Evolutionary conservation across 2,797 vertebrate genomes (phyloP).

Genomic region (Zenarchopterus dispar): DNA sequence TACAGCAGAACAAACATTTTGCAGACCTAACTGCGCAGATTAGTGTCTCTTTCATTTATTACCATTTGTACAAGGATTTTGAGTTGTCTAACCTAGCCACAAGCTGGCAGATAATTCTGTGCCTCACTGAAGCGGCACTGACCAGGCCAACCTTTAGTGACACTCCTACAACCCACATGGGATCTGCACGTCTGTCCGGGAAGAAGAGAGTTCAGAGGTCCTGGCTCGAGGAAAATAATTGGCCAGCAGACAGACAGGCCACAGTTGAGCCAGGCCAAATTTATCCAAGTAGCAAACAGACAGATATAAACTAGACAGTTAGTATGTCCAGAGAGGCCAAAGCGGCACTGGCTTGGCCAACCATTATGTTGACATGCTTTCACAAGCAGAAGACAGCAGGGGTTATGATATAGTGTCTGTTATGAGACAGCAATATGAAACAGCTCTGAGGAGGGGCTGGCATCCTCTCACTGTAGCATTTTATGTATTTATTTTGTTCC

Average conservation of each 20-base stretch:
- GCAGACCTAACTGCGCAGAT: not conserved
- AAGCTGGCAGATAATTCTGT: slow-evolving; percentile 28
- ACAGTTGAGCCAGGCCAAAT: slow-evolving; percentile 64
- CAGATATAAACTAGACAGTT: slow-evolving; percentile 74
- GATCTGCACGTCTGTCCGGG: slow-evolving; percentile 48
- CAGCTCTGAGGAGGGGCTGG: slow-evolving; percentile 1
- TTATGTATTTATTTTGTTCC: not conserved
- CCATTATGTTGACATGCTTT: slow-evolving; percentile 70
- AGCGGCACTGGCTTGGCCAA: slow-evolving; percentile 65
- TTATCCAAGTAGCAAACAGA: slow-evolving; percentile 64
- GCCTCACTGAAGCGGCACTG: slow-evolving; percentile 48
- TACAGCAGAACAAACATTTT: not conserved
- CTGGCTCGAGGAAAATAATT: slow-evolving; percentile 73
- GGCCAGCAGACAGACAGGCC: slow-evolving; percentile 64
- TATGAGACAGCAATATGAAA: slow-evolving; percentile 35
- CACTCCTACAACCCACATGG: slow-evolving; percentile 58
- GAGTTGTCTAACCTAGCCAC: slow-evolving; percentile 13
- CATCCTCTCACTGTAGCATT: not conserved
- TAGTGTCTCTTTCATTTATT: slow-evolving; percentile 1
- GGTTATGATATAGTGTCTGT: slow-evolving; percentile 31
- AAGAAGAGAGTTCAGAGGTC: slow-evolving; percentile 67
- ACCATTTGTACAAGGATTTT: slow-evolving; percentile 11
- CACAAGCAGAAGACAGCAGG: slow-evolving; percentile 57
- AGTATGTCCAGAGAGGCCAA: slow-evolving; percentile 72
- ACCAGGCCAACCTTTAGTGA: slow-evolving; percentile 55